phyloP scores from a whole-genome alignment of 2,888 invertebrate genomes.

The Dasysyrphus albostriatus region DNA sequence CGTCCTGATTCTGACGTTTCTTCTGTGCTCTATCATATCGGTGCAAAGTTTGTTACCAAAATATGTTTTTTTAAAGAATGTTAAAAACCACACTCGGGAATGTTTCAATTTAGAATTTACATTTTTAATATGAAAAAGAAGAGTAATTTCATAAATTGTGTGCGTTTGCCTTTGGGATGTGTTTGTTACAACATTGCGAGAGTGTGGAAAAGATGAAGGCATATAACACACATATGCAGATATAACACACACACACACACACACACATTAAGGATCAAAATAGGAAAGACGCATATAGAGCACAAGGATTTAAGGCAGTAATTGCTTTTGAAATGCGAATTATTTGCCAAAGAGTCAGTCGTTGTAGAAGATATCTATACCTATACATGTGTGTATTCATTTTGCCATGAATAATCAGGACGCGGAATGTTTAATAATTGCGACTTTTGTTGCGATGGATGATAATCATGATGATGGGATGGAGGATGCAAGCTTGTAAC shows the following conservation, averaged over 20 bases:
- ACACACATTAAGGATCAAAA: conserved; percentile 15
- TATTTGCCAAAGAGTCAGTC: conserved; percentile 24
- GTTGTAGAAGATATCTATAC: neutral
- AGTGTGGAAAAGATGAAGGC: neutral
- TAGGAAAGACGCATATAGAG: conserved; percentile 32
- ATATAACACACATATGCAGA: neutral
- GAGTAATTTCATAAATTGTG: conserved; percentile 65
- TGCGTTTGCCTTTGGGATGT: conserved; percentile 1
- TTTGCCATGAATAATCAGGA: conserved; percentile 64
- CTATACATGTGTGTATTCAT: conserved; percentile 11
- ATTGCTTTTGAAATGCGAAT: conserved; percentile 61
- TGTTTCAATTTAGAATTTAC: conserved; percentile 69
- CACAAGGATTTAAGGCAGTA: conserved; percentile 40
- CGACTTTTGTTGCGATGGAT: conserved; percentile 21
- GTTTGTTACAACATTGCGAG: neutral
- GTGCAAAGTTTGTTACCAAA: conserved; percentile 10
- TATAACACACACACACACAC: neutral
- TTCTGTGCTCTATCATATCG: neutral
- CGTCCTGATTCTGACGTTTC: neutral
- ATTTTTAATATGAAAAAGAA: conserved; percentile 55
- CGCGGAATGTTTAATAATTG: conserved; percentile 65
- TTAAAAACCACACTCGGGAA: conserved; percentile 55
- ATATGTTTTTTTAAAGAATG: neutral
- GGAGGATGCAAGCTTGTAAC: neutral
- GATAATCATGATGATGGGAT: conserved; percentile 22